Percentiles rank a stretch among this genome's conserved stretches.
phyloP scores from a whole-genome alignment of 2,888 invertebrate genomes.

The Caenorhabditis macrosperma region DNA sequence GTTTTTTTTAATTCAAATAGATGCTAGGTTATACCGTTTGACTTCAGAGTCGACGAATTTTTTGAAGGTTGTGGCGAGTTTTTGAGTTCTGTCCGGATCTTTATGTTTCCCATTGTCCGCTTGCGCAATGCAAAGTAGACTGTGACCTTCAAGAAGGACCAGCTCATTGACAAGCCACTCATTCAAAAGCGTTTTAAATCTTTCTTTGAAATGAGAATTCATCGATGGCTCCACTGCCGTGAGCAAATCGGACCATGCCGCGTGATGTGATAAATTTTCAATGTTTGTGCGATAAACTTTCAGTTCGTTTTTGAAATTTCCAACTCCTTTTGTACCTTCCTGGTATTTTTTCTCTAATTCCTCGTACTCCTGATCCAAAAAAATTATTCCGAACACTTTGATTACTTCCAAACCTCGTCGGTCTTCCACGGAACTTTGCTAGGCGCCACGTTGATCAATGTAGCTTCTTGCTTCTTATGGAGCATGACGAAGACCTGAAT shows the following conservation, averaged over 20 bases:
- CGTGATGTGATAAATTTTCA: neutral
- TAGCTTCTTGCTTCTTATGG: neutral
- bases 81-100: neutral
- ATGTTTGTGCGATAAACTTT: neutral
- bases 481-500: neutral
- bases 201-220: neutral
- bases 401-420: neutral
- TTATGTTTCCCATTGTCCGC: neutral
- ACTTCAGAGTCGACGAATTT: no score
- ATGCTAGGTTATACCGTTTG: no score
- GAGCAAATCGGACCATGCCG: neutral
- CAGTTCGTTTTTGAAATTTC: neutral
- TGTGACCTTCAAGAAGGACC: neutral
- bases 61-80: neutral
- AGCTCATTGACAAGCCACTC: neutral
- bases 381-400: no score
- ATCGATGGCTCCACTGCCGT: neutral
- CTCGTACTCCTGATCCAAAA: neutral
- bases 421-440: neutral
- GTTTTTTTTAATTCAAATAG: no score
- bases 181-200: neutral
- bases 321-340: neutral
- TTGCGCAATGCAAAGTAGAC: neutral
- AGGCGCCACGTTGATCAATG: neutral
- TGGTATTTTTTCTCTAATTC: neutral